Evolutionary conservation across 2,888 invertebrate species (phyloP).

Genomic region (Amblyjoppa fuscipennis): DNA sequence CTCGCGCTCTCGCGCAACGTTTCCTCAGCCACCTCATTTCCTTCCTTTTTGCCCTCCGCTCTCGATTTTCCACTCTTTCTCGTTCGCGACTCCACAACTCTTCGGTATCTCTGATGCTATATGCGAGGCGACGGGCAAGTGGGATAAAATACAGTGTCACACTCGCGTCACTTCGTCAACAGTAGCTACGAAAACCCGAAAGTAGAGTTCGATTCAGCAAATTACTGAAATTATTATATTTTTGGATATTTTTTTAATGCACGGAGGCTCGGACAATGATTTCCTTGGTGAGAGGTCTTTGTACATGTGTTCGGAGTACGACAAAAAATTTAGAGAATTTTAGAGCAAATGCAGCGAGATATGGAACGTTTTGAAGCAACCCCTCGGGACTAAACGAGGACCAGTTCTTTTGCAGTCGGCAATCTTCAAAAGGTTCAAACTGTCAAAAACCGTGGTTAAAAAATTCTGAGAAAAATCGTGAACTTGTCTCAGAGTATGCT

Average conservation of each 20-base stretch:
- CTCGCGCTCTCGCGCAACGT: background rate
- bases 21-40: constrained; percentile 29
- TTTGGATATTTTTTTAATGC: background rate
- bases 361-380: too few species aligned
- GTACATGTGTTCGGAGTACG: background rate
- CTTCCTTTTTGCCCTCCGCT: constrained; percentile 19
- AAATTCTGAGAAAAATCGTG: too few species aligned
- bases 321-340: background rate
- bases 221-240: background rate
- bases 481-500: too few species aligned
- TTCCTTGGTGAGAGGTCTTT: background rate
- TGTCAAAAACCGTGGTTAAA: too few species aligned
- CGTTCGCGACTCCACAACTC: constrained; percentile 2
- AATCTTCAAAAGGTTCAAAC: too few species aligned
- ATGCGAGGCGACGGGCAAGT: background rate
- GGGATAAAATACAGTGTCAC: constrained; percentile 8
- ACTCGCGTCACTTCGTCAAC: background rate
- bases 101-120: background rate
- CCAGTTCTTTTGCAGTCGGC: too few species aligned
- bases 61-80: constrained; percentile 22
- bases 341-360: too few species aligned
- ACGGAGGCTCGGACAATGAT: background rate
- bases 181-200: background rate
- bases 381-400: too few species aligned
- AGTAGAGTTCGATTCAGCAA: background rate